Evolutionary conservation across 2,888 invertebrate genomes (phyloP), one percentile per base, ranked within the genome.

Genomic region (Cryptus armator): DNA sequence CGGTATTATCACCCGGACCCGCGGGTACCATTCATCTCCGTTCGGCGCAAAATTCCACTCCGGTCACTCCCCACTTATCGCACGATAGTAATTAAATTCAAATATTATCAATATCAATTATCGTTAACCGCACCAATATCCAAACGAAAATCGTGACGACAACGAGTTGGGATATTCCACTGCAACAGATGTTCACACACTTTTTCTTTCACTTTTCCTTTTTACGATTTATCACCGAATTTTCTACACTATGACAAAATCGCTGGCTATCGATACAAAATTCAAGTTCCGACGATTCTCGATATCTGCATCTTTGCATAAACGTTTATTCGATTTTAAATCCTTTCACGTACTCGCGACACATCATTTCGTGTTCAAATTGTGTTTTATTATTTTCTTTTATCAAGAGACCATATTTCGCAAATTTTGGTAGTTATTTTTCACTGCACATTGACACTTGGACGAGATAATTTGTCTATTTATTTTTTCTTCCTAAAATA

Each of bases 21-120:
- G 66, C 79, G 84, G 85, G 87, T 81, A 80, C 66, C 68, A 87
- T 87, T 85, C 87, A 88, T 88, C 82, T 78, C 83, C 71, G 76
- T 53, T 75, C 67, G 19, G 66, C 19, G 43, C 62, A 43, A 68
- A 14, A 62, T 10, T 53, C 51, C 29, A 56, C 24, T 46, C 46
- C 76, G 44, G 44, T 48, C 32, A 70, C 64, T 53, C 48, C 48
- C 46, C 59, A 82, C 56, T 72, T 37, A 37, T 37, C 37, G 37
- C 37, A 9, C 37, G 37, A 37, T 37, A 37, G 32, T 62, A 70
- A 83, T 80, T 72, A 75, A 81, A 70, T 68, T 72, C 77, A 53
- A 29, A 76, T 76, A 74, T 53, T 56, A 46, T 71, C 68, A 44
- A 74, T 77, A 84, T 66, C n/a, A 76, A 82, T 79, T 68, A 37